Conservation (phyloP, 2,113 vertebrate species). For the Actinemys pallida region DNA sequence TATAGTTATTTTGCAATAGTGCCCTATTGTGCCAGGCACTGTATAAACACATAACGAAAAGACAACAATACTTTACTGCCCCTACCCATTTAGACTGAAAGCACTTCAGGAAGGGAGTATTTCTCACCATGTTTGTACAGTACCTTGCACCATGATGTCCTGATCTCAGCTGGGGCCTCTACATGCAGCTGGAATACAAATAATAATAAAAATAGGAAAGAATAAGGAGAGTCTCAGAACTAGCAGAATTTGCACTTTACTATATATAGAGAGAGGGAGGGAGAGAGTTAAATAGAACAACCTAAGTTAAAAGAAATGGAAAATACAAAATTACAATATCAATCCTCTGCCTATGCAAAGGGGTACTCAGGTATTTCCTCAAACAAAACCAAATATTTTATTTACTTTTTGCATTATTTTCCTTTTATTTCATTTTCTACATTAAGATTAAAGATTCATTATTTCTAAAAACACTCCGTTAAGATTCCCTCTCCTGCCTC, state of each 20-base stretch:
- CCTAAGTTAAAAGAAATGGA: not conserved
- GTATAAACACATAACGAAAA: not conserved
- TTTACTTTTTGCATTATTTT: conserved; percentile 6
- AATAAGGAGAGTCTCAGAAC: not conserved
- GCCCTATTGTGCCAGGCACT: not conserved
- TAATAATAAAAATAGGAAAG: not conserved
- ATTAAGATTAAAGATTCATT: not conserved
- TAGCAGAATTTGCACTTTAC: not conserved
- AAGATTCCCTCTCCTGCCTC: not conserved
- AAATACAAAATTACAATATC: not conserved
- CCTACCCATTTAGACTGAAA: not conserved
- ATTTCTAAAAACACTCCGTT: not conserved
- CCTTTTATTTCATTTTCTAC: not conserved
- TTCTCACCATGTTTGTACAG: not conserved
- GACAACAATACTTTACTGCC: fast-evolving
- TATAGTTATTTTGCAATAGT: not conserved
- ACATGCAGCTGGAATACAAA: not conserved
- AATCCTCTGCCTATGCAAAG: not conserved
- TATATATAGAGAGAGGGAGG: not conserved
- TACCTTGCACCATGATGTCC: not conserved
- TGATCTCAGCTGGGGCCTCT: not conserved
- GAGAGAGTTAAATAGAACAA: not conserved
- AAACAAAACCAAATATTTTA: not conserved
- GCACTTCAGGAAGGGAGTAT: not conserved
- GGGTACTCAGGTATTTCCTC: not conserved